phyloP scores from a whole-genome alignment of 2,797 vertebrate species.

The Ptychadena robeensis region DNA sequence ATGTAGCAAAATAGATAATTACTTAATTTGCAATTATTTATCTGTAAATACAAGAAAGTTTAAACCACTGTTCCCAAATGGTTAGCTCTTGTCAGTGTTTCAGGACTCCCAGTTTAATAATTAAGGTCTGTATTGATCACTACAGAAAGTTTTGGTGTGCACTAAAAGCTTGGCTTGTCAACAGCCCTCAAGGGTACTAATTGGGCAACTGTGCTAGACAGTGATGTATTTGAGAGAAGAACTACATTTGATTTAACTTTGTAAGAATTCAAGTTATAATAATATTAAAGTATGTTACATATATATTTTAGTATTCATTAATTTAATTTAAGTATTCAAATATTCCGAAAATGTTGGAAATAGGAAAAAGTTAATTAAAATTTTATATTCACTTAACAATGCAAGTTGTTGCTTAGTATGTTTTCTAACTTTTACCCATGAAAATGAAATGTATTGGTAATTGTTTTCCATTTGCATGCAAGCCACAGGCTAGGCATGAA shows the following conservation, averaged over 20 bases:
- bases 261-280: not conserved
- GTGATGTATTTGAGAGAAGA: not conserved
- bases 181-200: conserved; percentile 7
- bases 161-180: not conserved
- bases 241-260: not conserved
- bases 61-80: not conserved
- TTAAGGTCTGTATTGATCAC: not conserved
- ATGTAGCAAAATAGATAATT: too few relatives aligned
- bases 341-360: not conserved
- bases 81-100: not conserved
- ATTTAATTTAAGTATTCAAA: not conserved
- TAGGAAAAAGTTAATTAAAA: not conserved
- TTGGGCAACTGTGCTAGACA: not conserved
- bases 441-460: too few relatives aligned
- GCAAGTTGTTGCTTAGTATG: too few relatives aligned
- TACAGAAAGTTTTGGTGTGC: not conserved
- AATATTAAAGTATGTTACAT: too few relatives aligned
- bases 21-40: conserved; percentile 1
- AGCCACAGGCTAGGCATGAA: too few relatives aligned
- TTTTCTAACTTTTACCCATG: too few relatives aligned
- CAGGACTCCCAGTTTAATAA: not conserved
- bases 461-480: too few relatives aligned
- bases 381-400: too few relatives aligned
- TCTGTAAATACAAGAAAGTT: not conserved
- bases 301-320: too few relatives aligned